Base-by-base conservation (phyloP, 2,797 vertebrate species). In the Pempheris klunzingeri region DNA sequence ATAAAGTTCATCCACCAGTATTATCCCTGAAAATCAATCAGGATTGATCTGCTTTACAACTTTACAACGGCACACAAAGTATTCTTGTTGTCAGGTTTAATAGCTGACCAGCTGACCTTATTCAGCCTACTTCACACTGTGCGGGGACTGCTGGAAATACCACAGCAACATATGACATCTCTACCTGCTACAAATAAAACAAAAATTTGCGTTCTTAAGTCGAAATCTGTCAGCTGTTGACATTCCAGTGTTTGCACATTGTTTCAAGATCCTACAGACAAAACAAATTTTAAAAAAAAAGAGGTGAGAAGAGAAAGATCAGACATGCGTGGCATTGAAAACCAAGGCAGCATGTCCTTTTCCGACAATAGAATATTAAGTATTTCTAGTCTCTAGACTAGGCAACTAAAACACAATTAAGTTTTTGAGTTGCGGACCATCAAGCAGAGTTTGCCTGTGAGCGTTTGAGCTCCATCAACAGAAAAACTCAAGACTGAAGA, bases 21-120 rank as follows among this genome's bases (percentile, higher is more conserved):
- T 78, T 30, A 64, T 57, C 34, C 62, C 22, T 28, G 5, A 54
- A 65, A 74, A 69, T 67, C 49, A 57, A 71, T 72, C n/a, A 26
- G 11, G 34, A 70, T 60, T 60, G 76, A 78, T 71, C 36, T 44
- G 30, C 41, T 69, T 59, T 18, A 70, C 22, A 69, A 22, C 11
- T 65, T 57, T 38, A 52, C 30, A 62, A 22, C 0, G 30, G 1
- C 32, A 62, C 14, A 54, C 17, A 24, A 3, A 18, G 24, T 63
- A 47, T 61, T 32, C 12, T 18, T 54, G 10, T 34, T 52, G 49
- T 58, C 12, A 17, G 18, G 6, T 20, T 66, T 11, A 58, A 18
- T 15, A 49, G 2, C 3, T 52, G 54, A 24, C 38, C 24, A 15
- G 18, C 6, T 54, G 14, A 52, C 20, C 61, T 52, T 7, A 43